Evolutionary conservation across 2,888 invertebrate species (phyloP).

Genomic region (Leptura quadrifasciata): DNA sequence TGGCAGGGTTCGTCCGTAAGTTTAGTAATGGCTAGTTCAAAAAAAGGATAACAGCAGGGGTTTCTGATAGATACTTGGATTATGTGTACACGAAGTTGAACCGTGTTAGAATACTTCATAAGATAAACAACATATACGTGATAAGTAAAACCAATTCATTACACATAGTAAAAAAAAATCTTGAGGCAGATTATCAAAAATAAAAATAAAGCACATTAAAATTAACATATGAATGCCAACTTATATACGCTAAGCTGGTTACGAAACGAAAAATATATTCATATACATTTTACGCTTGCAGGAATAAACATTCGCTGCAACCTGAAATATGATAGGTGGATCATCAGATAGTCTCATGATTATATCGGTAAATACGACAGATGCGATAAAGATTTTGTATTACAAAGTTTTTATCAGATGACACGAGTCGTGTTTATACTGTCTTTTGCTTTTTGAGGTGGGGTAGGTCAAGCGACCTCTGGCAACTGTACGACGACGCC

Average conservation of each 20-base stretch:
- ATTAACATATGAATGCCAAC: conserved; percentile 4
- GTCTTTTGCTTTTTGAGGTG: conserved; percentile 34
- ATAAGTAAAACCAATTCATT: no score
- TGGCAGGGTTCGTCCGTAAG: no score
- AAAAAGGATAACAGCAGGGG: no score
- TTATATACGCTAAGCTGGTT: neutral
- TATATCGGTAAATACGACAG: conserved; percentile 1
- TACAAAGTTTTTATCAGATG: conserved; percentile 30
- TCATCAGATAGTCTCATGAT: conserved; percentile 6
- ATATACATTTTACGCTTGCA: neutral
- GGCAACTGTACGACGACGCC: conserved; percentile 11
- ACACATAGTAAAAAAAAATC: no score
- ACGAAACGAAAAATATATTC: neutral
- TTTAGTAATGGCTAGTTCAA: no score
- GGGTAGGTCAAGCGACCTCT: conserved; percentile 43
- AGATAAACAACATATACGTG: no score
- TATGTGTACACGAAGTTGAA: no score
- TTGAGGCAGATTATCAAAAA: neutral
- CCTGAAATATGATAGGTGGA: neutral
- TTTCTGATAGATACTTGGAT: no score
- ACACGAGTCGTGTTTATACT: conserved; percentile 19
- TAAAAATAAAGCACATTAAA: neutral
- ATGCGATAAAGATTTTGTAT: conserved; percentile 19
- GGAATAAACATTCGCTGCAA: neutral
- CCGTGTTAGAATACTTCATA: no score